These are phyloP conservation scores for Poeciliopsis paucimaculata DNA, from an alignment of 2,797 vertebrate genomes.

Conservation along the genomic window DNA sequence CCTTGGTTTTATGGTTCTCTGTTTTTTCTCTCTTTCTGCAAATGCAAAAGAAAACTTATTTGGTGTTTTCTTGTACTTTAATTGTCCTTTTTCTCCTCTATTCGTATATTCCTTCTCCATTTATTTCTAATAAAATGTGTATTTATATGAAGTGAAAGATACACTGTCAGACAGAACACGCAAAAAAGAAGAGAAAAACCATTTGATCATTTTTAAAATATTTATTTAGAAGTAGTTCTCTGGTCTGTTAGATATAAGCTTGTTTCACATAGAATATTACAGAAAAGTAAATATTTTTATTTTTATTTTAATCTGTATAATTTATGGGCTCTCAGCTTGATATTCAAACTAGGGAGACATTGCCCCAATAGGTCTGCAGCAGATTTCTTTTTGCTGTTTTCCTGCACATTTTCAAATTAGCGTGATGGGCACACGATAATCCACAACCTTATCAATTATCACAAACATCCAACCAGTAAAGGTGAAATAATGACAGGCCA, in stretches of 20 bases:
- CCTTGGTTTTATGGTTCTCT: too few relatives aligned
- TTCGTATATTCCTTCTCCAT: too few relatives aligned
- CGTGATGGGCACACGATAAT: slow-evolving; percentile 47
- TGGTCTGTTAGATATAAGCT: slow-evolving; percentile 72
- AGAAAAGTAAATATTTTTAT: slow-evolving; percentile 66
- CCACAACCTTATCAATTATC: slow-evolving; percentile 36
- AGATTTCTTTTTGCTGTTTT: slow-evolving; percentile 18
- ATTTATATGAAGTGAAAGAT: too few relatives aligned
- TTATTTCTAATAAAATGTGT: too few relatives aligned
- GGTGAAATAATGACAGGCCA: slow-evolving; percentile 54
- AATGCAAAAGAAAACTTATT: too few relatives aligned
- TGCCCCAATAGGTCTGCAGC: slow-evolving; percentile 28
- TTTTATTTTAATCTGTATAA: slow-evolving; percentile 53
- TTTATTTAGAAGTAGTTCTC: slow-evolving; percentile 74
- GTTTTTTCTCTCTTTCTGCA: too few relatives aligned
- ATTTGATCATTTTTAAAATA: slow-evolving; percentile 30
- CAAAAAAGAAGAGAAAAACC: background rate
- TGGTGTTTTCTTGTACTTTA: too few relatives aligned
- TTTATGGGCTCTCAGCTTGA: slow-evolving; percentile 40
- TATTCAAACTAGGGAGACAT: slow-evolving; percentile 36
- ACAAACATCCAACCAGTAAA: slow-evolving; percentile 50
- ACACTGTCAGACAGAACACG: background rate
- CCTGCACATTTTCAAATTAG: slow-evolving; percentile 36
- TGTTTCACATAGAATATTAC: slow-evolving; percentile 72
- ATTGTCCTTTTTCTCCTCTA: too few relatives aligned